Evolutionary conservation across 1,140 invertebrate species (phyloP).

Genomic region (Parapsyche elsis): DNA sequence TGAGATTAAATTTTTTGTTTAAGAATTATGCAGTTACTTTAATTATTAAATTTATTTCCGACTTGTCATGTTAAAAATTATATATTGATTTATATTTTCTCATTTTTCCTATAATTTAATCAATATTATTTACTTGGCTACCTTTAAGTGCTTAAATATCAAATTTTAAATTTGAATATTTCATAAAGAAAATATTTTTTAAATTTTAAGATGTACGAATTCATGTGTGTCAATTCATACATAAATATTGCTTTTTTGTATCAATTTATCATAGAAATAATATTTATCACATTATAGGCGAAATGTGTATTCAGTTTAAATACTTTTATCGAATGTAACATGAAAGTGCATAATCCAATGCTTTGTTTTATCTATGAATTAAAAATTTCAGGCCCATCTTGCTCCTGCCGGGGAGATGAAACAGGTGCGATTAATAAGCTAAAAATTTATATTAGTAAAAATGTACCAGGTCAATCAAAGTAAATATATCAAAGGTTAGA

Average conservation of each 20-base stretch:
- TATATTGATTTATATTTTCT: background rate
- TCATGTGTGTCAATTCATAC: too few species aligned
- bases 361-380: slow-evolving; percentile 17
- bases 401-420: slow-evolving; percentile 67
- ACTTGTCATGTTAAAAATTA: background rate
- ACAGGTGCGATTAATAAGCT: slow-evolving; percentile 61
- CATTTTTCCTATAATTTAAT: background rate
- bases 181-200: too few species aligned
- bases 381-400: slow-evolving; percentile 65
- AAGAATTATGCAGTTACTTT: too few species aligned
- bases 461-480: background rate
- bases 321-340: background rate
- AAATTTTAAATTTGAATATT: too few species aligned
- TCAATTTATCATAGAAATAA: background rate
- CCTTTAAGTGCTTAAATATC: too few species aligned
- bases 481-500: background rate
- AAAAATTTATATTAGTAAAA: slow-evolving; percentile 21
- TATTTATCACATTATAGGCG: background rate
- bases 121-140: background rate
- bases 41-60: background rate
- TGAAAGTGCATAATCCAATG: background rate
- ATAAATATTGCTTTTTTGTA: too few species aligned
- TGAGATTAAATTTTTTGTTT: background rate
- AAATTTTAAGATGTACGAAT: too few species aligned
- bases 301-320: background rate